Evolutionary conservation across 2,888 invertebrate genomes (phyloP), one percentile per base, ranked within the genome.

Genomic region (Plagodis dolabraria): DNA sequence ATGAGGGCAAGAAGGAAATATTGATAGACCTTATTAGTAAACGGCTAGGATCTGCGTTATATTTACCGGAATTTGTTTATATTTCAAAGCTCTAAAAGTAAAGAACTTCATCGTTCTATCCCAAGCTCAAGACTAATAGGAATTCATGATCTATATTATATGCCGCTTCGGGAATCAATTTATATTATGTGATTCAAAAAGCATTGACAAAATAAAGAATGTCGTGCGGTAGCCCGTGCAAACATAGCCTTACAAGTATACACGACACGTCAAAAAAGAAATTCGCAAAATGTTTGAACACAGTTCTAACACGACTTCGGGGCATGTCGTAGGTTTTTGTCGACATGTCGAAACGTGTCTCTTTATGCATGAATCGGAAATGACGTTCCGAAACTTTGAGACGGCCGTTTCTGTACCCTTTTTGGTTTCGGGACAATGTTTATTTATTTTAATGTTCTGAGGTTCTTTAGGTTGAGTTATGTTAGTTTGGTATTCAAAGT

Each of bases 331-430:
- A 52, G 60, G 69, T 82, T 80, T 80, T 82, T 82, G 79, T 69
- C 52, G 69, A 74, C 77, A 76, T 79, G 76, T 75, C 67, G 72
- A 70, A 75, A 67, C 79, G 70, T 82, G 83, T 81, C 80, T 79
- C 73, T 74, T 85, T 85, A 85, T 86, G 82, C 84, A 82, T 70
- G 82, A 76, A 79, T 77, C 68, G 69, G 74, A 74, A 77, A 79
- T 75, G 69, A 73, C 61, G 67, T 55, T 36, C 67, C 64, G 64
- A 79, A 75, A 77, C 72, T 75, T 53, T 50, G 57, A 62, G 59
- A 56, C 52, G 64, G 59, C 50, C 46, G 60, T 58, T 60, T 52
- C 22, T 59, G 52, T 52, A 66, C 68, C 9, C 45, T 54, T 60
- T 53, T 52, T 60, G 42, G 35, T 48, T 52, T 52, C 48, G 12